phyloP scores from a whole-genome alignment of 2,113 vertebrate genomes.

The Phalacrocorax carbo region DNA sequence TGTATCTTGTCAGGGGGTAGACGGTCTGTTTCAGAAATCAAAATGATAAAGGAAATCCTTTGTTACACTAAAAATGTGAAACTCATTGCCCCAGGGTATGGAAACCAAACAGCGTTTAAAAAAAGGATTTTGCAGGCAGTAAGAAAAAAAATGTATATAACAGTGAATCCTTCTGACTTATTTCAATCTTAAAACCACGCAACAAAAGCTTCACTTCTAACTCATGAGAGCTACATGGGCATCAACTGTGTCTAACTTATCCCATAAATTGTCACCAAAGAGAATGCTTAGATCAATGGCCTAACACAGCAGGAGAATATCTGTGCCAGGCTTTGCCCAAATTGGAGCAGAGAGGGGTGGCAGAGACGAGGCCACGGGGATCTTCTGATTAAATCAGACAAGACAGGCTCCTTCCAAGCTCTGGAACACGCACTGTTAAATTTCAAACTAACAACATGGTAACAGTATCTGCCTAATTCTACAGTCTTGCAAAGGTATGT shows the following conservation, averaged over 20 bases:
- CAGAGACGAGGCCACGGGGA: background rate
- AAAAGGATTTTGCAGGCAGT: background rate
- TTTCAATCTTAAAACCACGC: background rate
- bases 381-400: background rate
- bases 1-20: background rate
- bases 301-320: background rate
- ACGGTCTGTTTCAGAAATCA: background rate
- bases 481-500: background rate
- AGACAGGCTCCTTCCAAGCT: background rate
- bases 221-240: rapidly evolving
- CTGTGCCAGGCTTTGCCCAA: background rate
- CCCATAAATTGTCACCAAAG: background rate
- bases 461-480: background rate
- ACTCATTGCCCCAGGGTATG: background rate
- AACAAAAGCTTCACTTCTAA: background rate
- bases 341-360: background rate
- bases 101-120: background rate
- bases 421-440: background rate
- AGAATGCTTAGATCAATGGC: background rate
- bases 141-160: background rate
- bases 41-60: background rate
- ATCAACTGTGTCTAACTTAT: background rate
- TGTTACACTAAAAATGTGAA: background rate
- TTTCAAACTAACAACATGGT: background rate
- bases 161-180: background rate